Conservation (phyloP, 2,888 invertebrate species). For the Drosophila pseudotalamancana region DNA sequence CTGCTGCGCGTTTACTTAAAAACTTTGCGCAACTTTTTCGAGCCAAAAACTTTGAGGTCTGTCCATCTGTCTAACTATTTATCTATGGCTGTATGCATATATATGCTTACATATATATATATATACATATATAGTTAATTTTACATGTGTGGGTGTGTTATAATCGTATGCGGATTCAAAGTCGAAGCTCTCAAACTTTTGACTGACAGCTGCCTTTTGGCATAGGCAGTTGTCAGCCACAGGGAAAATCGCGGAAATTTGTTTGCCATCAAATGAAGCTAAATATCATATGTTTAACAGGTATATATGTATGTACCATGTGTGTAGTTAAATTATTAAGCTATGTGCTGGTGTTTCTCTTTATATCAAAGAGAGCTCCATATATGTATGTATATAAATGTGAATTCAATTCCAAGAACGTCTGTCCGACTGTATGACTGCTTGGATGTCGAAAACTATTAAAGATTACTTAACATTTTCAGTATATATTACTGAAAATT, state of each 20-base stretch:
- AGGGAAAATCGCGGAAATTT: slow-evolving; percentile 31
- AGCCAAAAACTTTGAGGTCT: slow-evolving; percentile 51
- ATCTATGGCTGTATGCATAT: too few relatives aligned
- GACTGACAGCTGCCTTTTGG: slow-evolving; percentile 52
- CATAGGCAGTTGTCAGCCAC: slow-evolving; percentile 48
- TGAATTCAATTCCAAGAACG: too few relatives aligned
- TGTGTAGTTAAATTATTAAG: too few relatives aligned
- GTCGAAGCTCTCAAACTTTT: slow-evolving; percentile 36
- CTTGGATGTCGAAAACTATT: too few relatives aligned
- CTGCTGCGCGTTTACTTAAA: slow-evolving; percentile 44
- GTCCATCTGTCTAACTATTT: slow-evolving; percentile 39
- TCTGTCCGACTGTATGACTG: too few relatives aligned
- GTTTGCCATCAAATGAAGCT: slow-evolving; percentile 23
- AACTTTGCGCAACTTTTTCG: slow-evolving; percentile 46
- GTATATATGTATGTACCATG: neutral
- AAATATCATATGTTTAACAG: slow-evolving; percentile 3
- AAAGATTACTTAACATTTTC: too few relatives aligned
- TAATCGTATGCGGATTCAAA: slow-evolving; percentile 46
- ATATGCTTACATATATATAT: too few relatives aligned
- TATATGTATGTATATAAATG: too few relatives aligned
- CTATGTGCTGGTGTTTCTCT: neutral
- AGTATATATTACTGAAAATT: too few relatives aligned
- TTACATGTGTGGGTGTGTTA: slow-evolving; percentile 18
- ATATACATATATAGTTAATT: too few relatives aligned
- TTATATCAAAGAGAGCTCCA: neutral